Conservation (phyloP, 2,113 vertebrate species). For the Euleptes europaea region DNA sequence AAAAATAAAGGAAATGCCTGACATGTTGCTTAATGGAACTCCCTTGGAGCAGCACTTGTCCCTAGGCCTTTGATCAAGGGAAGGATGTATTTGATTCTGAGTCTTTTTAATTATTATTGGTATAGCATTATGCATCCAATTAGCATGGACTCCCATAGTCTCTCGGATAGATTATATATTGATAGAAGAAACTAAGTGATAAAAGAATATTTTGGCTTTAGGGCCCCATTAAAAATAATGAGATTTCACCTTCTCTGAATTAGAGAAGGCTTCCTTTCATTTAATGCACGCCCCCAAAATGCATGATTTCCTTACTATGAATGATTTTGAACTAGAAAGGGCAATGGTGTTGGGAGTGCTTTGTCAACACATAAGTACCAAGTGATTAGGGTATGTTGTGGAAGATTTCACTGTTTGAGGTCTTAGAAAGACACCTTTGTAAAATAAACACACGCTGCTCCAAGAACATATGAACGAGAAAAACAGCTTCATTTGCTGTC, state of each 20-base stretch:
- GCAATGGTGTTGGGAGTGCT: background rate
- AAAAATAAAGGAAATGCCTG: conserved; percentile 13
- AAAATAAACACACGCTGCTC: background rate
- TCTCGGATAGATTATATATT: conserved; percentile 8
- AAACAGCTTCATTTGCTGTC: background rate
- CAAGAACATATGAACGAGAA: background rate
- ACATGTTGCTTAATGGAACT: conserved; percentile 21
- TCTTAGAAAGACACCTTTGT: background rate
- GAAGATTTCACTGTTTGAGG: background rate
- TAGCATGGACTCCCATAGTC: conserved; percentile 5
- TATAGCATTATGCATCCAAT: conserved; percentile 22
- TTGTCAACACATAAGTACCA: background rate
- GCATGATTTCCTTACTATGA: background rate
- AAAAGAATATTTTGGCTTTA: background rate
- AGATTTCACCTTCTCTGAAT: conserved; percentile 6
- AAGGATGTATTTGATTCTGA: conserved; percentile 33
- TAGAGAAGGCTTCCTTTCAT: conserved; percentile 3
- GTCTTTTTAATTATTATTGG: conserved; percentile 45
- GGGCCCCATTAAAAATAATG: conserved; percentile 7
- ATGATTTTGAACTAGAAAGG: background rate
- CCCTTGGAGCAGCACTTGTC: background rate
- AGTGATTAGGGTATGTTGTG: background rate
- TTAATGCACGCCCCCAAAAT: background rate
- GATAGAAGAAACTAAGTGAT: no score
- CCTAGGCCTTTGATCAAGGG: background rate